phyloP scores from a whole-genome alignment of 2,888 invertebrate genomes.

The Penaeus monodon region DNA sequence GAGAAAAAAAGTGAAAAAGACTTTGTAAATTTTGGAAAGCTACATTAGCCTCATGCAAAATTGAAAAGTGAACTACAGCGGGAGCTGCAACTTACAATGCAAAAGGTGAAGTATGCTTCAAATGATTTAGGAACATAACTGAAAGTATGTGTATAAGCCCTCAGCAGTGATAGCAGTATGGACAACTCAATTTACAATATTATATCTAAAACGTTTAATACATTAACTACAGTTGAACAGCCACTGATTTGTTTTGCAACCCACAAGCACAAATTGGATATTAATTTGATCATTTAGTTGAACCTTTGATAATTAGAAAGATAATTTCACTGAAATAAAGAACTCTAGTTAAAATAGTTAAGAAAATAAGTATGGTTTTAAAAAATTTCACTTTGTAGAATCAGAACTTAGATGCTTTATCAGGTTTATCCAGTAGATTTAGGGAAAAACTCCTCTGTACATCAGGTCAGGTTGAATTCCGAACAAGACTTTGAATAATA shows the following conservation, averaged over 20 bases:
- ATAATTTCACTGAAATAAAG: neutral
- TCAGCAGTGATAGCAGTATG: too few relatives aligned
- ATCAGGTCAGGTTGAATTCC: conserved; percentile 38
- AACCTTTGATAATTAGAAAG: neutral
- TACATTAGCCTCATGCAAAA: too few relatives aligned
- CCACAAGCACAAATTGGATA: conserved; percentile 5
- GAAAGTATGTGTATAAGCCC: too few relatives aligned
- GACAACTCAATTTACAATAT: neutral
- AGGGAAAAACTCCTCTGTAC: conserved; percentile 18
- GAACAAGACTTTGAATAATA: conserved; percentile 8
- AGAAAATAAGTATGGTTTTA: too few relatives aligned
- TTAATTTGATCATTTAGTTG: too few relatives aligned
- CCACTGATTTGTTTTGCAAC: conserved; percentile 18
- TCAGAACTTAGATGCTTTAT: too few relatives aligned
- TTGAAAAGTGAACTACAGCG: neutral
- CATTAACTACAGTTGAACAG: conserved; percentile 11
- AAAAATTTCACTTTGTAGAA: too few relatives aligned
- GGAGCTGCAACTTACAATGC: neutral
- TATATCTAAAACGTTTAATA: conserved; percentile 14
- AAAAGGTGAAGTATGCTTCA: too few relatives aligned
- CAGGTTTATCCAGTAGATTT: neutral
- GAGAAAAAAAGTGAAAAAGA: too few relatives aligned
- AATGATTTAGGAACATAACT: too few relatives aligned
- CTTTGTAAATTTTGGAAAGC: too few relatives aligned
- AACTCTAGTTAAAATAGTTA: too few relatives aligned